phyloP scores from a whole-genome alignment of 2,113 vertebrate genomes.

The Zapus hudsonius region DNA sequence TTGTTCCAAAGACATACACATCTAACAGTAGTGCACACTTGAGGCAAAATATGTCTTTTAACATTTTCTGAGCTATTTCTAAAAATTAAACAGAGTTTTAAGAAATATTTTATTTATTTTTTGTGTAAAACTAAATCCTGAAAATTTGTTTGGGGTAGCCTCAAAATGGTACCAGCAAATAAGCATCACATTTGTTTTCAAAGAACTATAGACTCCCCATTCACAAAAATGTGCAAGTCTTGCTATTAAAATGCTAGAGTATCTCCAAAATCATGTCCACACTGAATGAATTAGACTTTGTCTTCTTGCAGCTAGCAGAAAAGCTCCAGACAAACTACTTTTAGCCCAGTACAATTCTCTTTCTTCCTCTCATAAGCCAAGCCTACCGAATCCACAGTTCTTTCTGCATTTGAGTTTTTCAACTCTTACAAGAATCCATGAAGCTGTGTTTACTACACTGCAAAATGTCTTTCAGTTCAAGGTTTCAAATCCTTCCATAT shows the following conservation, averaged over 20 bases:
- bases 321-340: too few species aligned
- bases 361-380: too few species aligned
- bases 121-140: not conserved
- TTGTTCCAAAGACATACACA: not conserved
- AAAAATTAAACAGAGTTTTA: not conserved
- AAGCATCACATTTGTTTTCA: not conserved
- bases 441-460: too few species aligned
- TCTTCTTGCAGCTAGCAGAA: not conserved
- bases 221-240: not conserved
- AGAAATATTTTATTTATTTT: not conserved
- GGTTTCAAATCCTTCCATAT: too few species aligned
- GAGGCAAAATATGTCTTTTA: not conserved
- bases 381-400: too few species aligned
- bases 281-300: not conserved
- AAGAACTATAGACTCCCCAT: not conserved
- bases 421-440: too few species aligned
- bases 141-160: not conserved
- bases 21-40: not conserved
- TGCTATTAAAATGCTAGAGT: not conserved
- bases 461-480: too few species aligned
- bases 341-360: too few species aligned
- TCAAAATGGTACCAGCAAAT: not conserved
- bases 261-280: not conserved
- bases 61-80: not conserved
- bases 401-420: too few species aligned